Conservation (phyloP, 1,140 invertebrate species). For the Brachionus asplanchnoidis region DNA sequence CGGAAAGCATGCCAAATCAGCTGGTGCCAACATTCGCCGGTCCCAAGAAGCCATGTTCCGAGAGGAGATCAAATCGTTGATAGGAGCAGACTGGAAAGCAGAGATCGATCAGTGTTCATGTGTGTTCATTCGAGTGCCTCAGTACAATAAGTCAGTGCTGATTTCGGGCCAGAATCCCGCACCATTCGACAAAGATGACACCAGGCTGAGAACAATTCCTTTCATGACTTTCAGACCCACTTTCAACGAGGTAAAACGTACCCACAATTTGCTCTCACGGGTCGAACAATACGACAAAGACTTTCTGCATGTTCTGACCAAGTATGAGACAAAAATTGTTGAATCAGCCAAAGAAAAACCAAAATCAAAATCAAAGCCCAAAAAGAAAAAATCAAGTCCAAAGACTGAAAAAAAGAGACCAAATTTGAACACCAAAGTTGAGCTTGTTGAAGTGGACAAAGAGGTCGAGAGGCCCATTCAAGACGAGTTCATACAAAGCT, state of each 20-base stretch:
- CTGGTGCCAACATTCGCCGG: constrained; percentile 72
- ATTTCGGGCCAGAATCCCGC: constrained; percentile 61
- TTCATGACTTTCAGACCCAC: constrained; percentile 76
- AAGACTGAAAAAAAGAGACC: not conserved
- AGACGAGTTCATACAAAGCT: not conserved
- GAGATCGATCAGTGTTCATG: constrained; percentile 62
- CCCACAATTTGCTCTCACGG: constrained; percentile 67
- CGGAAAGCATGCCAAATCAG: constrained; percentile 66
- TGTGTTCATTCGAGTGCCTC: constrained; percentile 74
- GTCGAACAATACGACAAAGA: constrained; percentile 67
- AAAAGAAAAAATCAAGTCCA: constrained; percentile 5
- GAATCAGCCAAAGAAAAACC: not conserved
- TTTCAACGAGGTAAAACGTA: constrained; percentile 72
- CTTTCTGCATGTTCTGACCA: not conserved
- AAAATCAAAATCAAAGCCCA: not conserved
- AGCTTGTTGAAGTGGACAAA: not conserved
- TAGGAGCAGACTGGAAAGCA: constrained; percentile 3
- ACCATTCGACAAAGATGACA: constrained; percentile 64
- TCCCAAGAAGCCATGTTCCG: constrained; percentile 61
- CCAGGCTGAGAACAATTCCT: constrained; percentile 68
- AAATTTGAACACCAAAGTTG: not conserved
- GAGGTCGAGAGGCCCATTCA: not conserved
- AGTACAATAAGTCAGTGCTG: constrained; percentile 62
- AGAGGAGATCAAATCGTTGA: constrained; percentile 56
- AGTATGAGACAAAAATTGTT: constrained; percentile 2